Percentiles rank a stretch among this genome's conserved stretches.
Conservation (phyloP, 2,888 invertebrate genomes). For the Psococerastis gibbosa region DNA sequence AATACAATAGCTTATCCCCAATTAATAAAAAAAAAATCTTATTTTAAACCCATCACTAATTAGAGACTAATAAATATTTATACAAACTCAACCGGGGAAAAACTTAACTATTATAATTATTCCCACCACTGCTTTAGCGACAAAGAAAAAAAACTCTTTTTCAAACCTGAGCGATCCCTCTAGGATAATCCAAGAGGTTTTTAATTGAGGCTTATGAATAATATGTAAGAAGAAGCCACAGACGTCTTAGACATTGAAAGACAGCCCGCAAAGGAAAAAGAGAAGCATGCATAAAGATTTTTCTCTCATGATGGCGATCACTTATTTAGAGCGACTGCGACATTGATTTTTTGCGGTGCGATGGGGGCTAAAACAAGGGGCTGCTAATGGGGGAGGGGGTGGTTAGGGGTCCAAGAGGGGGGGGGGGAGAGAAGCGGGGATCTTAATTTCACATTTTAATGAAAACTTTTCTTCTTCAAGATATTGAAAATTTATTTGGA, state of each 20-base stretch:
- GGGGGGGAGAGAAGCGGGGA: not conserved
- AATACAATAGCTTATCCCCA: no score
- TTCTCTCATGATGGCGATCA: conserved; percentile 10
- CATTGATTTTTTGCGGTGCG: conserved; percentile 11
- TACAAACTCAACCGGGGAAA: no score
- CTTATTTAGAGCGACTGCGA: conserved; percentile 10
- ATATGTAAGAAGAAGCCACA: not conserved
- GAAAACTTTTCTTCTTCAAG: conserved; percentile 11
- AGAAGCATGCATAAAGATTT: conserved; percentile 10
- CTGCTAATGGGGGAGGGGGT: conserved; percentile 9
- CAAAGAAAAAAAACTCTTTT: no score
- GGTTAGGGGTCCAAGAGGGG: not conserved
- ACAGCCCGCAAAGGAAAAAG: conserved; percentile 1
- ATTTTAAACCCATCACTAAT: no score
- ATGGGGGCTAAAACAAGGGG: conserved; percentile 10
- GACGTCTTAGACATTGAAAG: not conserved
- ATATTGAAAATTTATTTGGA: conserved; percentile 11
- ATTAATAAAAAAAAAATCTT: no score
- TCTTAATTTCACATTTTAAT: conserved; percentile 11
- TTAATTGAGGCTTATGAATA: no score
- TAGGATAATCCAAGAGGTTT: no score
- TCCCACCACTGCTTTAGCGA: no score
- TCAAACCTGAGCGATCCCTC: no score
- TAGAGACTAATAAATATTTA: no score
- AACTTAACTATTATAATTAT: no score